Evolutionary conservation across 1,140 invertebrate genomes (phyloP).

Genomic region (Leptestheria dahalacensis): DNA sequence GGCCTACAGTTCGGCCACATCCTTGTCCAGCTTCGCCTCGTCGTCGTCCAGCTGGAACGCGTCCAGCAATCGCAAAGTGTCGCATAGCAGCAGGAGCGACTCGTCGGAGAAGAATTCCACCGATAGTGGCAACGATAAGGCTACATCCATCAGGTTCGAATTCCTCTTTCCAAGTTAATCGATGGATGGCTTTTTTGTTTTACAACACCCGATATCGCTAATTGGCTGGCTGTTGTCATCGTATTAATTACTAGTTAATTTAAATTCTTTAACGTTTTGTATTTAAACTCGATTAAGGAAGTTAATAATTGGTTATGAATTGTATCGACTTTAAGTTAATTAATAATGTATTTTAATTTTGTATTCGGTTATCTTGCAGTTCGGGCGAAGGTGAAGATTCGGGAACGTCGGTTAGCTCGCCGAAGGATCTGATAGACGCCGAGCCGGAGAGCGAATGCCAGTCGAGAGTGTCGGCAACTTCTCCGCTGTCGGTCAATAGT

Average conservation of each 20-base stretch:
- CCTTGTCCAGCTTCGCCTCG: constrained; percentile 11
- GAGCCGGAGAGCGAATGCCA: constrained; percentile 23
- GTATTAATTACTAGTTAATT: too few species aligned
- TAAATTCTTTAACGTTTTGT: too few species aligned
- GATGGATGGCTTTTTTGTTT: too few species aligned
- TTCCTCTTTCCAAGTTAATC: too few species aligned
- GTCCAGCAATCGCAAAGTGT: background rate
- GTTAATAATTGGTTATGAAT: too few species aligned
- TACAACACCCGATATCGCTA: too few species aligned
- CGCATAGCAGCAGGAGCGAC: background rate
- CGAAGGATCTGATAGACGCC: background rate
- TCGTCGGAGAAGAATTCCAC: constrained; percentile 1
- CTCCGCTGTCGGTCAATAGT: constrained; percentile 47
- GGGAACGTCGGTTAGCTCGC: constrained; percentile 1
- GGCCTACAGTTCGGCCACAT: constrained; percentile 10
- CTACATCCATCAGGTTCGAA: background rate
- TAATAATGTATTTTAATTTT: background rate
- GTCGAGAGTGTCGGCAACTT: constrained; percentile 26
- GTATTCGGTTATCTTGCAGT: background rate
- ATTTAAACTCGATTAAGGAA: too few species aligned
- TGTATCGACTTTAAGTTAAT: too few species aligned
- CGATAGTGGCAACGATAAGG: background rate
- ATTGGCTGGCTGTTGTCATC: too few species aligned
- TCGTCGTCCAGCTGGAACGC: constrained; percentile 6
- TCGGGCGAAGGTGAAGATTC: constrained; percentile 4